Conservation (phyloP, 2,888 invertebrate species). For the Brassicogethes aeneus region DNA sequence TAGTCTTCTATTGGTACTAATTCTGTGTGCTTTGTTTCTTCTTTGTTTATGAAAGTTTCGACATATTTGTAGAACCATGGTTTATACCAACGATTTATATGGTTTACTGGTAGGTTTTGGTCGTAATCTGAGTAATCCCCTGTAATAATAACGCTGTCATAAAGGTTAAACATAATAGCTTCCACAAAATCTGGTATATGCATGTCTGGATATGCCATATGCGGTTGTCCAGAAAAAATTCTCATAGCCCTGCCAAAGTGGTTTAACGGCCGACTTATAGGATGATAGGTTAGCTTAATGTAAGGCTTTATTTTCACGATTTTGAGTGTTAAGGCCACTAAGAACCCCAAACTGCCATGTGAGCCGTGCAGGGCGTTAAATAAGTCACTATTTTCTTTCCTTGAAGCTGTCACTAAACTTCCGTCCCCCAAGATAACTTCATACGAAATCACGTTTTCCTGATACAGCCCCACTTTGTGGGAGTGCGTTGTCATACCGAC, state of each 20-base stretch:
- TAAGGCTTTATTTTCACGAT: conserved; percentile 54
- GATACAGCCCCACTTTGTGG: conserved; percentile 60
- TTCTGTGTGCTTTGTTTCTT: conserved; percentile 48
- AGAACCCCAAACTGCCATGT: conserved; percentile 57
- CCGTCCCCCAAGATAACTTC: conserved; percentile 58
- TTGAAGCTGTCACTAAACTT: conserved; percentile 48
- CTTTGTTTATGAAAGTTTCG: conserved; percentile 47
- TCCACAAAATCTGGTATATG: conserved; percentile 54
- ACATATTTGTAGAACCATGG: conserved; percentile 66
- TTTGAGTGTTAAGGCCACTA: conserved; percentile 54
- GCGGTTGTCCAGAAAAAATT: conserved; percentile 49
- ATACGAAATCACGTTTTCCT: conserved; percentile 56
- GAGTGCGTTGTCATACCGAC: conserved; percentile 69
- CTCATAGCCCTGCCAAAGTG: conserved; percentile 56
- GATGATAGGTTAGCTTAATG: conserved; percentile 55
- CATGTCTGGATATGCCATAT: conserved; percentile 38
- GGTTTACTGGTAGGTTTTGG: conserved; percentile 44
- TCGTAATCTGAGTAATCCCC: conserved; percentile 56
- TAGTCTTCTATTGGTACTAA: conserved; percentile 57
- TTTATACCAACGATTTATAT: conserved; percentile 56
- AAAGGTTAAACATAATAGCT: conserved; percentile 52
- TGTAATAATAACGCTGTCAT: conserved; percentile 57
- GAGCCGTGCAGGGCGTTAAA: conserved; percentile 56
- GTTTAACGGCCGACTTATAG: conserved; percentile 51
- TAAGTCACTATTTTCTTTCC: conserved; percentile 48